These are phyloP conservation scores for Pelecanoides urinatrix DNA, from an alignment of 2,113 vertebrate genomes.

Conservation along the genomic window DNA sequence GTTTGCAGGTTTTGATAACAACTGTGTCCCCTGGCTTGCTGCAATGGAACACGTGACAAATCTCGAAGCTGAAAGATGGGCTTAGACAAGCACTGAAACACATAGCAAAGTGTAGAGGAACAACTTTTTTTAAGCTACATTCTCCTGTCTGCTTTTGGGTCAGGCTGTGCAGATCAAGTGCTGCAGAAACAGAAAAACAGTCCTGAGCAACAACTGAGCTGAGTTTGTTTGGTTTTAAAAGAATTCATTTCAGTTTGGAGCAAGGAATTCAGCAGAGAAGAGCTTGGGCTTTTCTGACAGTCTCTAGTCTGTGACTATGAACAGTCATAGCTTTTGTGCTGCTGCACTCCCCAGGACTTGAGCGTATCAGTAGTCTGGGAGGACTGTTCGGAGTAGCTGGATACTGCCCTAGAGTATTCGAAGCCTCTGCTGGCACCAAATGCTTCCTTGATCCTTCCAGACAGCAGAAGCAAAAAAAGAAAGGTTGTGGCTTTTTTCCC, in stretches of 20 bases:
- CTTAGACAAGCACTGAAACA: neutral
- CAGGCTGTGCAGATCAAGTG: neutral
- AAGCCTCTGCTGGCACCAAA: neutral
- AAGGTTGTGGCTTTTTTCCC: neutral
- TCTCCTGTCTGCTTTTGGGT: neutral
- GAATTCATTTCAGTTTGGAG: neutral
- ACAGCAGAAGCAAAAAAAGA: neutral
- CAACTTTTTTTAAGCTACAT: fast-evolving
- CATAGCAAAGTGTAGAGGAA: neutral
- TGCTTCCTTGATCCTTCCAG: neutral
- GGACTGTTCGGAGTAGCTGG: neutral
- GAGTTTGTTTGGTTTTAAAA: neutral
- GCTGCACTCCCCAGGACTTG: neutral
- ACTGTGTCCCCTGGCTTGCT: neutral
- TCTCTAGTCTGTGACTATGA: neutral
- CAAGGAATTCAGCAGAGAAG: neutral
- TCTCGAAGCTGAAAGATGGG: neutral
- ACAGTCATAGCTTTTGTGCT: neutral
- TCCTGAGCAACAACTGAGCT: neutral
- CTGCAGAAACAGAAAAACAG: neutral
- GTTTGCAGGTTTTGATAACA: neutral
- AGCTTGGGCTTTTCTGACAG: neutral
- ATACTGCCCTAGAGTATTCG: neutral
- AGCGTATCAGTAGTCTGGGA: neutral
- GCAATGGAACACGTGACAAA: fast-evolving